Conservation (phyloP, 1,140 invertebrate species). For the Orchestia grillus region DNA sequence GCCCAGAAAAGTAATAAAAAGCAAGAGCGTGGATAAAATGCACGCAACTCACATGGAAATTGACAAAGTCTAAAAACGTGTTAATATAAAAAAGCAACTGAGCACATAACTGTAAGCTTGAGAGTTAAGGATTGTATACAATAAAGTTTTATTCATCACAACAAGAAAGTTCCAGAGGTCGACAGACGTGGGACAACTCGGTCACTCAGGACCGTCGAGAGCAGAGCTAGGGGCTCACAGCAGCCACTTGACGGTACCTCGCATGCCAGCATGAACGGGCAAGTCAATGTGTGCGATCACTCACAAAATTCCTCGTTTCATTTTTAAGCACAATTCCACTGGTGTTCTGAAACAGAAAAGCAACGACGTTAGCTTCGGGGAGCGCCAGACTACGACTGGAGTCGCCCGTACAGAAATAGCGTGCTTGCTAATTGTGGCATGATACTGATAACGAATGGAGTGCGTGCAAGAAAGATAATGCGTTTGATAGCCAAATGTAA, state of each 20-base stretch:
- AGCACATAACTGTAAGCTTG: slow-evolving; percentile 34
- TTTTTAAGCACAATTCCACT: neutral
- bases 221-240: neutral
- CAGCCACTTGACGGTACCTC: neutral
- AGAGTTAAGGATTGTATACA: slow-evolving; percentile 24
- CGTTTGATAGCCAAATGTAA: neutral
- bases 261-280: neutral
- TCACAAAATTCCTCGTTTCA: neutral
- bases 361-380: neutral
- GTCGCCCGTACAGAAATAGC: neutral
- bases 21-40: neutral
- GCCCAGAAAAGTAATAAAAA: neutral
- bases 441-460: neutral
- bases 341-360: neutral
- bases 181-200: neutral
- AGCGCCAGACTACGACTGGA: neutral
- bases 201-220: neutral
- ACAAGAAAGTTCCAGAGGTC: neutral
- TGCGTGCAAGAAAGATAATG: neutral
- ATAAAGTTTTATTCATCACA: slow-evolving; percentile 37
- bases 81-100: slow-evolving; percentile 12
- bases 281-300: neutral
- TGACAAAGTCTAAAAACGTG: neutral
- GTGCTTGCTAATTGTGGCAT: neutral
- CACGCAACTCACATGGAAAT: neutral